Evolutionary conservation across 2,797 vertebrate genomes (phyloP), one percentile per base, ranked within the genome.

Genomic region (Ciconia nigra): DNA sequence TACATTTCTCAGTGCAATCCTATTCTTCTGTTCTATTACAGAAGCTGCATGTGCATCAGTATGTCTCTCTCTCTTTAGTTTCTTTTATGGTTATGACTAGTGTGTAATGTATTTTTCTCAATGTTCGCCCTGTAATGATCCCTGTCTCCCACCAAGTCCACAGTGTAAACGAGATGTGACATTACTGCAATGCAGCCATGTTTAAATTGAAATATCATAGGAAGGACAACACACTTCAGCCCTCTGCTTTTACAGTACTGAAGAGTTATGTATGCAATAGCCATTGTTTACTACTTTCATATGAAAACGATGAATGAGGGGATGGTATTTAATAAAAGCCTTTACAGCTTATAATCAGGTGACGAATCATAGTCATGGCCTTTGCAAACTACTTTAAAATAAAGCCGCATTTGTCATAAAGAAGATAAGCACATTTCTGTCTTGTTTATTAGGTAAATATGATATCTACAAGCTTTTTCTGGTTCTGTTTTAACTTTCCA

Each of bases 131-230:
- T 49, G 16, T 96, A 95, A 95, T 90, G 91, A 94, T 95, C 77
- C 70, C 91, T 96, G 91, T 96, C 96, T 97, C 83, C 93, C 58
- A 95, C 94, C 70, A 93, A 97, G 93, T 57, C 92, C 87, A 44
- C 41, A 58, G 66, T 47, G 72, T 71, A 96, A 97, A 98, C n/a
- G 4, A 97, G 97, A 96, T 88, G 86, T 83, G 97, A 94, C 91
- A 82, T 54, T 76, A 9, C 92, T 69, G 93, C 90, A 90, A 61
- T 52, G 66, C 94, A 78, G 88, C 89, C 62, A 92, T 51, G 77
- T 97, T 97, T 94, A 93, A 96, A 97, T 86, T 95, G 95, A 97
- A 97, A 96, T 96, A 93, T 94, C 90, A 63, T 46, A 65, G 80
- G 66, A 83, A 96, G 77, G 66, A 89, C 83, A 78, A 89, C 33